phyloP scores from a whole-genome alignment of 2,888 invertebrate genomes.

The Drosophila dives region DNA sequence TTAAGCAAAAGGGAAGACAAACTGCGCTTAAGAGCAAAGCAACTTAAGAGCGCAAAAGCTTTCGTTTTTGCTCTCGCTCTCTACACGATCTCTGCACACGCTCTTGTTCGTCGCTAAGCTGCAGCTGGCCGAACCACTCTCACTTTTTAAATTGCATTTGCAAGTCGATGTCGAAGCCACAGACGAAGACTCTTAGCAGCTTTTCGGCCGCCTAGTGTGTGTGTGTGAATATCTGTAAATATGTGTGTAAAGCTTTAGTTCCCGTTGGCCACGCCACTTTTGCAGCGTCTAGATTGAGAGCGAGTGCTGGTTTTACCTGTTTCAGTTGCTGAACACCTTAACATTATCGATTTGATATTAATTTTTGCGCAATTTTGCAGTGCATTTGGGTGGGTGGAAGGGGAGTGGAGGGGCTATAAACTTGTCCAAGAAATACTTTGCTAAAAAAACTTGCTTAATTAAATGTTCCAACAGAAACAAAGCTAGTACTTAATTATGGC shows the following conservation, averaged over 20 bases:
- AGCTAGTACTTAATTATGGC: conserved; percentile 35
- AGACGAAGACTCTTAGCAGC: conserved; percentile 28
- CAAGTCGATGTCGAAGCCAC: conserved; percentile 16
- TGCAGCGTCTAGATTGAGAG: conserved; percentile 44
- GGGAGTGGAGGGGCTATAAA: conserved; percentile 6
- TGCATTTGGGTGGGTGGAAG: conserved; percentile 14
- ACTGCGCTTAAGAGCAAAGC: conserved; percentile 26
- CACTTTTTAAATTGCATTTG: conserved; percentile 56
- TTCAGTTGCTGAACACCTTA: conserved; percentile 53
- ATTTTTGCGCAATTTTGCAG: conserved; percentile 68
- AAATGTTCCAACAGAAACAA: conserved; percentile 47
- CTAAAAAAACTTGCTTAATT: conserved; percentile 62
- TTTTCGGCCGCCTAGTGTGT: conserved; percentile 24
- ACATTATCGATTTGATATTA: conserved; percentile 76
- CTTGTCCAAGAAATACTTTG: conserved; percentile 52
- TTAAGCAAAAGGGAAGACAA: conserved; percentile 48
- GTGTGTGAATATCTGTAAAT: background rate
- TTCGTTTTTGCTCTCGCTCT: background rate
- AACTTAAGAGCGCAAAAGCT: conserved; percentile 60
- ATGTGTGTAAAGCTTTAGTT: conserved; percentile 60
- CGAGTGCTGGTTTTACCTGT: conserved; percentile 74
- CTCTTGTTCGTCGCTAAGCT: background rate
- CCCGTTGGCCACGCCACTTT: conserved; percentile 68
- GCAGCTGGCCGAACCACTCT: conserved; percentile 53
- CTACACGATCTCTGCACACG: background rate